Conservation (phyloP, 2,888 invertebrate genomes). For the Heliconius charithonia region DNA sequence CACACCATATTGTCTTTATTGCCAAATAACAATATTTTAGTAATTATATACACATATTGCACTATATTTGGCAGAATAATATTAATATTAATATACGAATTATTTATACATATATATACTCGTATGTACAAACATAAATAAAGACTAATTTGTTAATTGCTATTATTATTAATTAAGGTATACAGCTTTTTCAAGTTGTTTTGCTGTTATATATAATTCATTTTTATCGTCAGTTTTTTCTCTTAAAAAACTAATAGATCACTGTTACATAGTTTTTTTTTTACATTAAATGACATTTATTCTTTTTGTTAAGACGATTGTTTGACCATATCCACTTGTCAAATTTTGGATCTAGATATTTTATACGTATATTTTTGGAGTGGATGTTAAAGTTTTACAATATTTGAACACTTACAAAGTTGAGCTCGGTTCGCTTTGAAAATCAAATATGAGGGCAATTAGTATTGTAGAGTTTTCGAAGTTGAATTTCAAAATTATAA, state of each 20-base stretch:
- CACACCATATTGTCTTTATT: conserved; percentile 78
- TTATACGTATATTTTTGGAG: conserved; percentile 18
- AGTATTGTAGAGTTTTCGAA: conserved; percentile 22
- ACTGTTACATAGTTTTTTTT: background rate
- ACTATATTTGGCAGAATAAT: conserved; percentile 5
- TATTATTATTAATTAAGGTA: background rate
- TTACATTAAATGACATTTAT: background rate
- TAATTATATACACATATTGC: conserved; percentile 26
- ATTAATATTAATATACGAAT: background rate
- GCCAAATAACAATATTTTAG: conserved; percentile 49
- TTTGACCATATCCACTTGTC: background rate
- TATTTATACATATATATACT: background rate
- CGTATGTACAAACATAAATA: background rate
- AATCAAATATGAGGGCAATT: conserved; percentile 30
- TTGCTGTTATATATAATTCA: background rate
- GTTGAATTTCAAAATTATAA: background rate
- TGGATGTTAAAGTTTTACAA: conserved; percentile 24
- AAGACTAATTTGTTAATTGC: background rate
- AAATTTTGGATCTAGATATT: background rate
- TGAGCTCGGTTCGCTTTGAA: conserved; percentile 26
- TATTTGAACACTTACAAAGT: conserved; percentile 25
- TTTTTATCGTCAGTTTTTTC: background rate
- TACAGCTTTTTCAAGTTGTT: background rate
- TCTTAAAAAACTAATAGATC: background rate
- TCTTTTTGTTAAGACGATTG: background rate